A percentile compares a stretch with the other conserved stretches of the same genome.
Evolutionary conservation across 2,113 vertebrate genomes (phyloP).

Genomic region (Synodontis membranacea): DNA sequence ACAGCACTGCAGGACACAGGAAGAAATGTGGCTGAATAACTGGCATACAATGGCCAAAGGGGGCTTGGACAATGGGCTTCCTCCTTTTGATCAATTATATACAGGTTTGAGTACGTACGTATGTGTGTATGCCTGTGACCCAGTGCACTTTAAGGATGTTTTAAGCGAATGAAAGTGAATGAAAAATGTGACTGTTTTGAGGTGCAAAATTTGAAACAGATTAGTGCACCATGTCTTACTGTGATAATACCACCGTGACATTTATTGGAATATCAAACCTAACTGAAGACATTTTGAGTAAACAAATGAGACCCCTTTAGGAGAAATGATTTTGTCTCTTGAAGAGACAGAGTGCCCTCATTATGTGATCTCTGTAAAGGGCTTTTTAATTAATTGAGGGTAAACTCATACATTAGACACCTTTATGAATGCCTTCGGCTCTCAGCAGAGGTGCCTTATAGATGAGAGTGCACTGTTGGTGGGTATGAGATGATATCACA

Average conservation of each 20-base stretch:
- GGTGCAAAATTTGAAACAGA: slow-evolving; percentile 57
- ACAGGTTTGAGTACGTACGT: slow-evolving; percentile 22
- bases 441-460: slow-evolving; percentile 67
- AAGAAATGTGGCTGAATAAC: slow-evolving; percentile 25
- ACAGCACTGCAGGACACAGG: slow-evolving; percentile 23
- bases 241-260: slow-evolving; percentile 39
- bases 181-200: slow-evolving; percentile 48
- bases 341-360: slow-evolving; percentile 65
- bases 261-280: slow-evolving; percentile 70
- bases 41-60: not conserved
- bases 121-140: not conserved
- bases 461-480: slow-evolving; percentile 65
- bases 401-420: slow-evolving; percentile 80
- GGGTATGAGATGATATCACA: slow-evolving; percentile 74
- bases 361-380: slow-evolving; percentile 70
- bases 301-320: slow-evolving; percentile 71
- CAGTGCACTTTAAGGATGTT: slow-evolving; percentile 32
- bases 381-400: slow-evolving; percentile 80
- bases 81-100: slow-evolving; percentile 34
- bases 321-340: slow-evolving; percentile 68
- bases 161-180: slow-evolving; percentile 48
- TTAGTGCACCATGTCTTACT: slow-evolving; percentile 36
- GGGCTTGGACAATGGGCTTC: slow-evolving; percentile 43
- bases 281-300: slow-evolving; percentile 66
- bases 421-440: slow-evolving; percentile 73